These are phyloP conservation scores for Fulmarus glacialis DNA, from an alignment of 2,113 vertebrate genomes.

Conservation along the genomic window DNA sequence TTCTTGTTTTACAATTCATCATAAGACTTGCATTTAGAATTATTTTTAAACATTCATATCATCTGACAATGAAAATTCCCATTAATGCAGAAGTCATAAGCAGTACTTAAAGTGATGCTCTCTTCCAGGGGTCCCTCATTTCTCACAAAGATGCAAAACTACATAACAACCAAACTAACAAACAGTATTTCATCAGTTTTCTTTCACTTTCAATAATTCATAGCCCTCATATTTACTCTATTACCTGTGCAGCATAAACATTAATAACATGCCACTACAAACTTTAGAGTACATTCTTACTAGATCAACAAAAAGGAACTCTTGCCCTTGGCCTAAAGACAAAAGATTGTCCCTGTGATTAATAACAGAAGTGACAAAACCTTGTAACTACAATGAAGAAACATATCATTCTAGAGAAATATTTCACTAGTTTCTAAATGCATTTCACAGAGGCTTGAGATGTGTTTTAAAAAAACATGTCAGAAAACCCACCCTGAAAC, in stretches of 20 bases:
- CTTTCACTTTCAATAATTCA: constrained; percentile 91
- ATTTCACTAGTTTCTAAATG: constrained; percentile 59
- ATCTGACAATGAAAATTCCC: constrained; percentile 25
- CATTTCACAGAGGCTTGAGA: constrained; percentile 18
- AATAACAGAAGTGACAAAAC: constrained; percentile 88
- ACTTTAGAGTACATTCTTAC: constrained; percentile 72
- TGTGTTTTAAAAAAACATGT: constrained; percentile 13
- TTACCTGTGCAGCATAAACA: constrained; percentile 94
- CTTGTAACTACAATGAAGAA: constrained; percentile 87
- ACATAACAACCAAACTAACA: constrained; percentile 74
- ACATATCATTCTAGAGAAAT: constrained; percentile 48
- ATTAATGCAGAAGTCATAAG: constrained; percentile 12
- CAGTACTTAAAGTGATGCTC: not conserved
- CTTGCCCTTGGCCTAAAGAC: constrained; percentile 85
- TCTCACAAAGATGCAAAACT: constrained; percentile 62
- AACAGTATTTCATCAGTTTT: constrained; percentile 88
- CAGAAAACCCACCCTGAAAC: constrained; percentile 19
- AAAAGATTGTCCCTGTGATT: constrained; percentile 84
- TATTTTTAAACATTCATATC: constrained; percentile 43
- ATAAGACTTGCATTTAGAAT: not conserved
- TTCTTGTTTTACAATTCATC: constrained; percentile 19
- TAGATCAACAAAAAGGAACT: constrained; percentile 84
- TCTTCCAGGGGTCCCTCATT: constrained; percentile 29
- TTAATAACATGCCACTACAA: constrained; percentile 79
- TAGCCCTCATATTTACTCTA: constrained; percentile 91